Conservation (phyloP, 2,797 vertebrate genomes). For the Lagocephalus sceleratus region DNA sequence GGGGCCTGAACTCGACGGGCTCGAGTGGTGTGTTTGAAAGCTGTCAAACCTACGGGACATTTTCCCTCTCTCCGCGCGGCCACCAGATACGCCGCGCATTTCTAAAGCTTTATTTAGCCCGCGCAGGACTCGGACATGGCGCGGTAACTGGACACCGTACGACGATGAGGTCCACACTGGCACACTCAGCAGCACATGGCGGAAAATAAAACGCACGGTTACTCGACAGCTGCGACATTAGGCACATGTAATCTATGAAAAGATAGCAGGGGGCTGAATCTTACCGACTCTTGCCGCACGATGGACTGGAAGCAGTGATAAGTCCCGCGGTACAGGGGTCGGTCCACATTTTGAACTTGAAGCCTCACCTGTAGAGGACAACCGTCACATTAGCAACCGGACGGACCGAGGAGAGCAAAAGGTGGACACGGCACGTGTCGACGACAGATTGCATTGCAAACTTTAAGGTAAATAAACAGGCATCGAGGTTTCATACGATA, state of each 20-base stretch:
- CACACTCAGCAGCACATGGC: neutral
- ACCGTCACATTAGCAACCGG: conserved; percentile 2
- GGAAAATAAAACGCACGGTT: neutral
- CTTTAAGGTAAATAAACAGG: conserved; percentile 30
- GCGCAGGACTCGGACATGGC: conserved; percentile 4
- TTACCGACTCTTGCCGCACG: conserved; percentile 91
- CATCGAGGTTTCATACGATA: conserved; percentile 21
- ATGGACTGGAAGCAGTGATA: conserved; percentile 95
- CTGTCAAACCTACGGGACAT: too few species aligned
- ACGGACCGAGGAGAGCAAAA: neutral
- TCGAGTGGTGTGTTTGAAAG: too few species aligned
- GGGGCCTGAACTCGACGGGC: too few species aligned
- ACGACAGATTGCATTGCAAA: conserved; percentile 13
- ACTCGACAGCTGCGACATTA: neutral
- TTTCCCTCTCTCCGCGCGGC: too few species aligned
- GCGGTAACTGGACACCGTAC: conserved; percentile 37
- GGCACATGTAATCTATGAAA: neutral
- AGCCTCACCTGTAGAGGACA: conserved; percentile 86
- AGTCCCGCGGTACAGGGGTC: conserved; percentile 92
- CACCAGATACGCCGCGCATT: too few species aligned
- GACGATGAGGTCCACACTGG: neutral
- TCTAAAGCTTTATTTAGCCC: conserved; percentile 65
- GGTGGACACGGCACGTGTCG: conserved; percentile 17
- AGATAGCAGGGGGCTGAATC: conserved; percentile 44
- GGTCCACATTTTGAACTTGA: conserved; percentile 91